Evolutionary conservation across 2,113 vertebrate species (phyloP), one percentile per base, ranked within the genome.

Genomic region (Rhineura floridana): DNA sequence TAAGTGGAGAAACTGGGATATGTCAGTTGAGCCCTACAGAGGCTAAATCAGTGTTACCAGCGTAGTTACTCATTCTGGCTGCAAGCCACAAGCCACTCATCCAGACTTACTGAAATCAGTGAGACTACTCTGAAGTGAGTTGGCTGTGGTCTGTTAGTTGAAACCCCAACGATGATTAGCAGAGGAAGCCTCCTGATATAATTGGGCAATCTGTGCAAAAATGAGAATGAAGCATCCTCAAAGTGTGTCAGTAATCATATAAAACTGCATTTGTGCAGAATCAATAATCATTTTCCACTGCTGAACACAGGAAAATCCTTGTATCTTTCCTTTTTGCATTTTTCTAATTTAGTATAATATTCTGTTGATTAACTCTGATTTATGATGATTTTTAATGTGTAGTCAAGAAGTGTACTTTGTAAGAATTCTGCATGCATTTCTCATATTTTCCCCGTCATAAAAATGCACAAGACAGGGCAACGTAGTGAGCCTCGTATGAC

Each of bases 381-480:
- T 90, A 80, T 86, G 77, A 86, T 79, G 55, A 9, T 65, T 62
- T 91, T 91, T 93, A 11, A 0, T 67, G 67, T 12, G 75, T 0
- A 91, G 9, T 72, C 76, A 87, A 11, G 69, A 91, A 87, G 2
- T 44, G 25, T 33, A 1, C 69, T 84, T 52, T 85, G 1, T 85
- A 77, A 88, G 23, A 46, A 36, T 39, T 62, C 46, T 91, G 42
- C 76, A 85, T 33, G 6, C 28, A 59, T 9, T 82, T 28, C 91
- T 93, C 84, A 88, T 91, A 90, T 92, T 91, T 46, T 89, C 91
- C 21, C 19, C 0, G 67, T 11, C 17, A 12, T 80, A 82, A 84
- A 85, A 76, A 33, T 63, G 48, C 39, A 88, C 44, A 72, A 0
- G 4, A 12, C 21, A 84, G 36, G 78, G 77, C 67, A 65, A 1